These are phyloP conservation scores for Martes martes DNA, from an alignment of 2,113 vertebrate genomes.

Conservation along the genomic window DNA sequence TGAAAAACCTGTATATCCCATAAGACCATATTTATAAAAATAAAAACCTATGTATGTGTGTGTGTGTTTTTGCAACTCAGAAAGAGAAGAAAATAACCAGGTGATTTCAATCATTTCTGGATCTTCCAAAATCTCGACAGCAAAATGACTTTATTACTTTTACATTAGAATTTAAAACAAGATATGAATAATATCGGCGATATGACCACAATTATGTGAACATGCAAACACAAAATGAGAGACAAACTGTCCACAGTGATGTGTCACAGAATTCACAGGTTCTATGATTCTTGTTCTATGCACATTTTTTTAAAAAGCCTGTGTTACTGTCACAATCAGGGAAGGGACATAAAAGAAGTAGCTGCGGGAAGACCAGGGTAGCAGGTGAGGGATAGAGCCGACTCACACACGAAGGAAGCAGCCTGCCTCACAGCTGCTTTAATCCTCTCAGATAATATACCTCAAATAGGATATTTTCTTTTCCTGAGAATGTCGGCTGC, in stretches of 20 bases:
- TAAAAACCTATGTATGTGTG: neutral
- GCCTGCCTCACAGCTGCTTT: neutral
- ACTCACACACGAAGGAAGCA: neutral
- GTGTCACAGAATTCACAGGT: rapidly evolving
- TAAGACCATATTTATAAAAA: neutral
- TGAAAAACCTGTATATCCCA: neutral
- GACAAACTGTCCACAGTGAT: neutral
- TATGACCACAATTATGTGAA: neutral
- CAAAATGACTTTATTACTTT: neutral
- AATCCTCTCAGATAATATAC: neutral
- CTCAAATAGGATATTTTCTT: neutral
- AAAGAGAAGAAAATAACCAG: neutral
- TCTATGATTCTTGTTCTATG: neutral
- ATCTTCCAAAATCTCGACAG: neutral
- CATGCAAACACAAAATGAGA: neutral
- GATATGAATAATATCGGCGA: neutral
- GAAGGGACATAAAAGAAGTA: neutral
- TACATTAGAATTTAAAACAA: neutral
- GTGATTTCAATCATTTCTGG: neutral
- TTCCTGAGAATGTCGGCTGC: neutral
- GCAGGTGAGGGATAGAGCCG: neutral
- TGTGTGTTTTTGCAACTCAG: neutral
- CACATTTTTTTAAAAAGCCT: neutral
- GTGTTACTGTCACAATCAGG: neutral
- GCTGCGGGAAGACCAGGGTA: neutral